These are phyloP conservation scores for Rutilus rutilus DNA, from an alignment of 2,113 vertebrate species.

Conservation along the genomic window DNA sequence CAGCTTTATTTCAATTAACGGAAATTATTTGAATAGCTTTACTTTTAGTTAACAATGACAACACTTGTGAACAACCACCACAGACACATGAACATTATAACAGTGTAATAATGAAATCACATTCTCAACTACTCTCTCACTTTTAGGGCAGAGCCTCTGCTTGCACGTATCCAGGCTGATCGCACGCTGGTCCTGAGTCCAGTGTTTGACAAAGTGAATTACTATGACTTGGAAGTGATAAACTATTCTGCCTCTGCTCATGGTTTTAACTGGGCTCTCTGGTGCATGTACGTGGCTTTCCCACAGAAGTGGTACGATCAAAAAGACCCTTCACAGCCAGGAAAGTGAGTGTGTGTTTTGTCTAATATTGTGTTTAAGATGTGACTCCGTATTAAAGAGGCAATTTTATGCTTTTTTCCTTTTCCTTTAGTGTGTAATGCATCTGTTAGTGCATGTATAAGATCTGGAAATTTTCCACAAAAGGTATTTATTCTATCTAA, in stretches of 20 bases:
- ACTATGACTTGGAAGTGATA: conserved; percentile 60
- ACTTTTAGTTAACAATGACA: no score
- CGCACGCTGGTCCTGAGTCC: conserved; percentile 71
- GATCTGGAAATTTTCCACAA: no score
- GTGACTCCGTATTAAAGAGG: no score
- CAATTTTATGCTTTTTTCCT: no score
- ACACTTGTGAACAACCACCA: no score
- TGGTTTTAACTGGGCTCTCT: conserved; percentile 73
- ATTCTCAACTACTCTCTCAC: background rate
- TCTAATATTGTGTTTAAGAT: no score
- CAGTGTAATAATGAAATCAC: background rate
- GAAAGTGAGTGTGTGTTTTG: conserved; percentile 65
- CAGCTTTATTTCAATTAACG: no score
- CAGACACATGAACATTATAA: background rate
- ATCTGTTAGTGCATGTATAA: no score
- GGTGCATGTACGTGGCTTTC: conserved; percentile 72
- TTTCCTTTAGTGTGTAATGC: no score
- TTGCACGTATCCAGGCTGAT: conserved; percentile 73
- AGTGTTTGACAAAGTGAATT: conserved; percentile 72
- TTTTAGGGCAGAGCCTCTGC: conserved; percentile 73
- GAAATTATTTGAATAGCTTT: no score
- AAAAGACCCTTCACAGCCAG: conserved; percentile 67
- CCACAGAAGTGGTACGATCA: conserved; percentile 71
- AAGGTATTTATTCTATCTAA: no score
- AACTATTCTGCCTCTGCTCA: conserved; percentile 43